Evolutionary conservation across 2,113 vertebrate species (phyloP).

Genomic region (Desmodus rotundus): DNA sequence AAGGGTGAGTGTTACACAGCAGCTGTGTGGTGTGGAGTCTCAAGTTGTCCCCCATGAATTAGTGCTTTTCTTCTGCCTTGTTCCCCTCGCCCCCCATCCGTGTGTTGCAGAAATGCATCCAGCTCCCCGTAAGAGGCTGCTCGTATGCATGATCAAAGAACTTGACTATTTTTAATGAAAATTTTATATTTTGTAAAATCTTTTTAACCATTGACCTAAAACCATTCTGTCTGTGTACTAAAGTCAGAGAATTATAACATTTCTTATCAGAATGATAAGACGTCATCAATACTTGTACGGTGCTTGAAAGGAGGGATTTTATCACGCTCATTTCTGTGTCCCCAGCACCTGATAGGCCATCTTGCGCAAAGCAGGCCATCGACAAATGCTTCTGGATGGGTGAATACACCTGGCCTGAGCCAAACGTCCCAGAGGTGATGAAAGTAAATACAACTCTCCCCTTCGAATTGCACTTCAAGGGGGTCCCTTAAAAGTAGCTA

Average conservation of each 20-base stretch:
- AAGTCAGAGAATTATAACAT: neutral
- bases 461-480: neutral
- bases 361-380: neutral
- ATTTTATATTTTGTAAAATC: neutral
- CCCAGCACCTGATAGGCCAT: neutral
- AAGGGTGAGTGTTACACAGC: slow-evolving; percentile 12
- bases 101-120: neutral
- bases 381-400: neutral
- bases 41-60: slow-evolving; percentile 18
- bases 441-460: neutral
- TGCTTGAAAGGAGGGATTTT: neutral
- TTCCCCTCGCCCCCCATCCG: neutral
- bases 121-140: neutral
- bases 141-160: neutral
- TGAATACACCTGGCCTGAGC: neutral
- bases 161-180: neutral
- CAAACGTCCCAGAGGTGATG: no score
- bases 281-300: neutral
- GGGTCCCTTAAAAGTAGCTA: neutral
- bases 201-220: neutral
- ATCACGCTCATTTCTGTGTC: neutral
- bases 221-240: neutral
- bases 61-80: slow-evolving; percentile 31
- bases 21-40: slow-evolving; percentile 8
- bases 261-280: neutral